Evolutionary conservation across 2,888 invertebrate species (phyloP).

Genomic region (Sisyra terminalis): DNA sequence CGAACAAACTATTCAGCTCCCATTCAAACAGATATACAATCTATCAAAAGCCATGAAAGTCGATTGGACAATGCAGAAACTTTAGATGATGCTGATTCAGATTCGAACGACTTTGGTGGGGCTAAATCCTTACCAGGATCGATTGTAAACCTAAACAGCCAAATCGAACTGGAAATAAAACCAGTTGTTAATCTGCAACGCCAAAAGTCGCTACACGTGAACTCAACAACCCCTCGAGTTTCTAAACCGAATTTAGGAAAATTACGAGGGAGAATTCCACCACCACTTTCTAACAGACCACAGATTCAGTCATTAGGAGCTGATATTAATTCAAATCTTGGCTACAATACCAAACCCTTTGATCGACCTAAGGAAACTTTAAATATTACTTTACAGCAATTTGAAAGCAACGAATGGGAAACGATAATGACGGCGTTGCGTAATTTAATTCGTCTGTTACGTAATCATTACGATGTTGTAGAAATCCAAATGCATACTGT

Average conservation of each 20-base stretch:
- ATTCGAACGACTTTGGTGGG: neutral
- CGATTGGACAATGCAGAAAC: neutral
- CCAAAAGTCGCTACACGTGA: neutral
- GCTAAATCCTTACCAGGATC: neutral
- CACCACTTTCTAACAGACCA: neutral
- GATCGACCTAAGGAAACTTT: slow-evolving; percentile 48
- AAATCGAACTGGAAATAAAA: too few relatives aligned
- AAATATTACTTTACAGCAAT: slow-evolving; percentile 41
- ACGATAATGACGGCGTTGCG: slow-evolving; percentile 55
- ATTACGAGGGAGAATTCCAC: neutral
- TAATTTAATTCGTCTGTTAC: slow-evolving; percentile 47
- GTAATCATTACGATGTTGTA: slow-evolving; percentile 44
- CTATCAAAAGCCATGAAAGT: too few relatives aligned
- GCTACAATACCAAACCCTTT: slow-evolving; percentile 29
- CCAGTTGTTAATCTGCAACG: neutral
- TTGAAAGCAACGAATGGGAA: slow-evolving; percentile 69
- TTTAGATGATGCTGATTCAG: neutral
- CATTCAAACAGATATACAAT: neutral
- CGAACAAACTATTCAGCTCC: neutral
- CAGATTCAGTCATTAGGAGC: neutral
- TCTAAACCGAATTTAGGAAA: neutral
- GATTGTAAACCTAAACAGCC: neutral
- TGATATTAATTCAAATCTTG: slow-evolving; percentile 14
- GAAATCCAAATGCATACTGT: slow-evolving; percentile 50
- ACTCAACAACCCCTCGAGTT: neutral